Evolutionary conservation across 2,113 vertebrate genomes (phyloP).

Genomic region (Hipposideros armiger): DNA sequence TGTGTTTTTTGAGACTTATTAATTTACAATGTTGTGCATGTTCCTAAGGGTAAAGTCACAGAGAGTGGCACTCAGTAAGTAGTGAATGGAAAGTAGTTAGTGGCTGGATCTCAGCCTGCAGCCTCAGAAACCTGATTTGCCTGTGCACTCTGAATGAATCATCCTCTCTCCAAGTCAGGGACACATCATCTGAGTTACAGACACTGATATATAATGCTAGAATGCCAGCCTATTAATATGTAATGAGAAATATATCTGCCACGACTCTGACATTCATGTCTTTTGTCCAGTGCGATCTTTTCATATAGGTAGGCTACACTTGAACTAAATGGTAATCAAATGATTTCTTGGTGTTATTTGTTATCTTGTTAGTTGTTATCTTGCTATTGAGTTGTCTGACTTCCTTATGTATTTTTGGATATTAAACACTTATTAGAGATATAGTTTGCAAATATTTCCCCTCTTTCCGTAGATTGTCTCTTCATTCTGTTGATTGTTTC

Average conservation of each 20-base stretch:
- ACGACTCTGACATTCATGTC: neutral
- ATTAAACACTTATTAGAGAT: neutral
- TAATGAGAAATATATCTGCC: neutral
- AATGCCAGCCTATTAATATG: neutral
- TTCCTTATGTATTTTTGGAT: neutral
- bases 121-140: neutral
- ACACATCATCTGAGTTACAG: neutral
- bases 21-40: neutral
- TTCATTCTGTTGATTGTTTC: neutral
- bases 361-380: no score
- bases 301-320: neutral
- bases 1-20: conserved; percentile 13
- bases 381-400: neutral
- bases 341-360: neutral
- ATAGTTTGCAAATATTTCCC: neutral
- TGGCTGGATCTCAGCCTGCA: neutral
- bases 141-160: neutral
- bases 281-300: neutral
- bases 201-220: neutral
- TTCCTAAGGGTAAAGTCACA: neutral
- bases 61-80: neutral
- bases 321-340: neutral
- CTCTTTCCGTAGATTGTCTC: neutral
- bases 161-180: neutral
- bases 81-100: neutral